Conservation (phyloP, 92 coral and sea anemone genomes). For the Paramuricea clavata region DNA sequence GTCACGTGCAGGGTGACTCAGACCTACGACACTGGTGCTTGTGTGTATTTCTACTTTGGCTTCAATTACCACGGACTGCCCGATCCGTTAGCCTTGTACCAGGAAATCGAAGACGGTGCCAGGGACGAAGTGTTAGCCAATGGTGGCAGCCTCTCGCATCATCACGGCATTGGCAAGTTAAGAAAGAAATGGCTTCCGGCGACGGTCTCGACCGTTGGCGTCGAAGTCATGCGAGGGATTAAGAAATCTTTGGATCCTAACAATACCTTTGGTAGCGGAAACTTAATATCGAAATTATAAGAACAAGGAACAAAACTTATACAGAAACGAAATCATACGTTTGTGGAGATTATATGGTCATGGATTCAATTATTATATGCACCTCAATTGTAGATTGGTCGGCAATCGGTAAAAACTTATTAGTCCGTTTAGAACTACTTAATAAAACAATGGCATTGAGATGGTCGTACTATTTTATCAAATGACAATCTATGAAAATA, state of each 20-base stretch:
- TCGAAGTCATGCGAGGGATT: slow-evolving; percentile 83
- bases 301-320: too few species aligned
- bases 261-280: slow-evolving; percentile 92
- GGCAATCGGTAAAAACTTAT: too few species aligned
- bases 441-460: too few species aligned
- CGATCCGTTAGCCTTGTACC: slow-evolving; percentile 80
- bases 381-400: too few species aligned
- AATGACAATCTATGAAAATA: too few species aligned
- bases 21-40: slow-evolving; percentile 97
- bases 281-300: slow-evolving; percentile 56
- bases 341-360: too few species aligned
- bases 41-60: slow-evolving; percentile 98
- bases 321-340: not conserved
- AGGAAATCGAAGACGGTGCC: slow-evolving; percentile 84
- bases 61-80: slow-evolving; percentile 84
- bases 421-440: too few species aligned
- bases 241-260: slow-evolving; percentile 91
- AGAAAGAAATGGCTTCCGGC: slow-evolving; percentile 94
- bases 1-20: slow-evolving; percentile 97
- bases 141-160: slow-evolving; percentile 98
- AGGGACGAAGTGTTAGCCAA: slow-evolving; percentile 94
- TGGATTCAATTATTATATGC: too few species aligned
- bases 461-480: too few species aligned
- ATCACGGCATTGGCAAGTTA: slow-evolving; percentile 94
- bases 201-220: slow-evolving; percentile 89